phyloP scores from a whole-genome alignment of 30 jellyfish, hydroid and myxozoan genomes.

The Aurelia aurita region DNA sequence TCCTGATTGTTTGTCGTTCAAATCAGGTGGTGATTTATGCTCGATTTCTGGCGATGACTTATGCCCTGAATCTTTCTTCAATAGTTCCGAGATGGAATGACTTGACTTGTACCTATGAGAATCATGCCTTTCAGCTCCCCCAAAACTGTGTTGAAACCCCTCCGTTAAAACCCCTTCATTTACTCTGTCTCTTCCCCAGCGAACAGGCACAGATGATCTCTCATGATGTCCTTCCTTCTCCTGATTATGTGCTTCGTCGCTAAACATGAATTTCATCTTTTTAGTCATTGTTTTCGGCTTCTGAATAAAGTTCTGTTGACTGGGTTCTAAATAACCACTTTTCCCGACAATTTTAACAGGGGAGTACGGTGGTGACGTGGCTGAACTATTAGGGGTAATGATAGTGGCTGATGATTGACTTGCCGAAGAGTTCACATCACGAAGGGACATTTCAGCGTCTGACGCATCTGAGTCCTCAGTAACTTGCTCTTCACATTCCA shows the following conservation, averaged over 20 bases:
- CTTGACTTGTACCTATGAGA: constrained; percentile 25
- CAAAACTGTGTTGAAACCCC: not conserved
- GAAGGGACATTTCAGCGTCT: constrained; percentile 35
- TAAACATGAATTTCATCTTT: constrained; percentile 34
- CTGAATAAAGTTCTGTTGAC: constrained; percentile 55
- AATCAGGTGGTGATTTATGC: no score
- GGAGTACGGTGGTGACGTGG: constrained; percentile 64
- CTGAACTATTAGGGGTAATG: not conserved
- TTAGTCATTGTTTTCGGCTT: constrained; percentile 64
- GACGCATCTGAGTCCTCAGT: constrained; percentile 68
- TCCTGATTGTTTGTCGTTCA: constrained; percentile 7
- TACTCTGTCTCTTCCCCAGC: constrained; percentile 9
- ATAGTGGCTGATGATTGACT: not conserved
- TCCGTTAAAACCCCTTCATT: no score
- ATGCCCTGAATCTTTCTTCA: constrained; percentile 52
- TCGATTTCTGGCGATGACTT: no score
- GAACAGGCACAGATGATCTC: not conserved
- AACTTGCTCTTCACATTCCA: constrained; percentile 79
- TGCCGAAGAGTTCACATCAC: constrained; percentile 4
- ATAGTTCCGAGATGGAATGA: constrained; percentile 82
- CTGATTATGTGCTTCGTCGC: not conserved
- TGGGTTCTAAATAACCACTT: constrained; percentile 68
- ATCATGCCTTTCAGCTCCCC: constrained; percentile 7
- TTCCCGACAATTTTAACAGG: constrained; percentile 75
- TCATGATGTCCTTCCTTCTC: constrained; percentile 23